These are phyloP conservation scores for Brachionus koreanus DNA, from an alignment of 1,140 invertebrate genomes.

Conservation along the genomic window DNA sequence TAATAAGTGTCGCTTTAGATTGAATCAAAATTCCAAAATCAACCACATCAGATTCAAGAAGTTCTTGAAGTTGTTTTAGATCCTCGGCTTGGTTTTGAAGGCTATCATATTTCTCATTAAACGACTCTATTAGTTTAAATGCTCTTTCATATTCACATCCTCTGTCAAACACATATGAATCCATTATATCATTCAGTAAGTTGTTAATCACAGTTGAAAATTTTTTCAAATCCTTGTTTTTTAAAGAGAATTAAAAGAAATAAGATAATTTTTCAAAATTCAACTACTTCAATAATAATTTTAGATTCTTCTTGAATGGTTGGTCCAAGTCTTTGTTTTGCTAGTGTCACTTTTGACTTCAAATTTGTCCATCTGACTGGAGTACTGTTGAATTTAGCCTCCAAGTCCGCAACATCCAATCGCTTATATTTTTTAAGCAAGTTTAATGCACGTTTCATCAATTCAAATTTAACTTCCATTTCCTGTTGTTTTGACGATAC, in stretches of 20 bases:
- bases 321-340: conserved; percentile 58
- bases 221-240: background rate
- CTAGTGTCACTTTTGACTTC: conserved; percentile 57
- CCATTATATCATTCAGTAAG: background rate
- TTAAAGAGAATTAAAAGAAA: background rate
- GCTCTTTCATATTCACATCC: conserved; percentile 28
- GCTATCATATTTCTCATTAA: conserved; percentile 51
- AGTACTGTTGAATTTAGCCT: conserved; percentile 53
- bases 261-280: conserved; percentile 46
- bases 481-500: conserved; percentile 57
- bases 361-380: conserved; percentile 57
- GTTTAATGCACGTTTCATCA: conserved; percentile 55
- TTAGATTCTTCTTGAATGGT: conserved; percentile 58
- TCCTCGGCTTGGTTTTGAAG: conserved; percentile 48
- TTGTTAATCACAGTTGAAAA: conserved; percentile 32
- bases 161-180: conserved; percentile 33
- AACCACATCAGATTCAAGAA: conserved; percentile 56
- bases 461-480: conserved; percentile 57
- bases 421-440: conserved; percentile 57
- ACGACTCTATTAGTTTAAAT: conserved; percentile 54
- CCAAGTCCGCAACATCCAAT: conserved; percentile 52
- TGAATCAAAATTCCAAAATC: conserved; percentile 55
- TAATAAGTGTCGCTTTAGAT: conserved; percentile 49
- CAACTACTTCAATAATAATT: conserved; percentile 50
- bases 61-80: conserved; percentile 56